phyloP scores from a whole-genome alignment of 1,140 invertebrate genomes.

The Mya arenaria region DNA sequence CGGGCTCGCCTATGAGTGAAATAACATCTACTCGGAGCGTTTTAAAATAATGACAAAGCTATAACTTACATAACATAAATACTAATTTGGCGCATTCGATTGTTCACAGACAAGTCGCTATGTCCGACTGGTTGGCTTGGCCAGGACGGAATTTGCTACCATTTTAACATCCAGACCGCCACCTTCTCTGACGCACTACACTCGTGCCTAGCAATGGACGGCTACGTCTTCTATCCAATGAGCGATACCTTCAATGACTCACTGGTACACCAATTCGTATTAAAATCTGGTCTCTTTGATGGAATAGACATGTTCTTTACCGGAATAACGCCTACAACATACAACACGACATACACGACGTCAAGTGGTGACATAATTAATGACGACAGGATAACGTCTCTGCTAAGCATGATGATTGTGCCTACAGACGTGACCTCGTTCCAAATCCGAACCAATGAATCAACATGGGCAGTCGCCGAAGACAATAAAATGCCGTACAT shows the following conservation, averaged over 20 bases:
- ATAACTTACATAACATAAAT: too few species aligned
- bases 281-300: slow-evolving; percentile 11
- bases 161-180: neutral
- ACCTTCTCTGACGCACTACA: neutral
- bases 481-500: too few species aligned
- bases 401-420: too few species aligned
- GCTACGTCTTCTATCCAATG: slow-evolving; percentile 15
- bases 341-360: slow-evolving; percentile 3
- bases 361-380: slow-evolving; percentile 2
- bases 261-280: slow-evolving; percentile 1
- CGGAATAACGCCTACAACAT: slow-evolving; percentile 5
- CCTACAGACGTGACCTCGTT: too few species aligned
- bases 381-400: too few species aligned
- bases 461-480: too few species aligned
- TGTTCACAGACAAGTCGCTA: slow-evolving; percentile 19
- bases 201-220: neutral
- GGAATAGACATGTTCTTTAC: neutral
- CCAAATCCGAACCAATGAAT: too few species aligned
- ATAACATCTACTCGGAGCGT: too few species aligned
- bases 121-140: slow-evolving; percentile 27
- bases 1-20: too few species aligned
- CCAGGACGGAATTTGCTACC: slow-evolving; percentile 4
- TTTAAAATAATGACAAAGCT: too few species aligned
- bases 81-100: too few species aligned
- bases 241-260: neutral